These are phyloP conservation scores for Dione juno DNA, from an alignment of 2,888 invertebrate genomes.

Conservation along the genomic window DNA sequence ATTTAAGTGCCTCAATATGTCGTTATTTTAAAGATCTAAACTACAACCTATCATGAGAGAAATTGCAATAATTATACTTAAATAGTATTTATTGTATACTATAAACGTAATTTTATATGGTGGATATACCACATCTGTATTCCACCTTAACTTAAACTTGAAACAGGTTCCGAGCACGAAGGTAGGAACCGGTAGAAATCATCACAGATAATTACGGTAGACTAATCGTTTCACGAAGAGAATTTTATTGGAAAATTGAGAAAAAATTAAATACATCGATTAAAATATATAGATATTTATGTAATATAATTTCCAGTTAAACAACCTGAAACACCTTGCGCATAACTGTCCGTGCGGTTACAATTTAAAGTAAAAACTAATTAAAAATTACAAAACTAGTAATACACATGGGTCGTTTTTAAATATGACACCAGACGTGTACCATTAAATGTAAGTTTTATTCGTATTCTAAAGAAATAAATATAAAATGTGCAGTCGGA, in stretches of 20 bases:
- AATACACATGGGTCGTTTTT: background rate
- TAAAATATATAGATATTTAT: constrained; percentile 12
- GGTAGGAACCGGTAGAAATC: constrained; percentile 78
- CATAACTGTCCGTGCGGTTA: background rate
- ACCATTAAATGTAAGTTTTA: constrained; percentile 15
- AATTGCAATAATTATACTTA: background rate
- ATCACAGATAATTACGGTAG: constrained; percentile 76
- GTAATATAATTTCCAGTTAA: constrained; percentile 19
- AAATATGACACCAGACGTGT: background rate
- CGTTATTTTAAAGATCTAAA: background rate
- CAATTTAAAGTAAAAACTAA: background rate
- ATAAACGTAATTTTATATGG: constrained; percentile 18
- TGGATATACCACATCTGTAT: constrained; percentile 43
- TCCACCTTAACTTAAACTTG: constrained; percentile 65
- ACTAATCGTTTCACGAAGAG: constrained; percentile 68
- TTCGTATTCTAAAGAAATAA: background rate
- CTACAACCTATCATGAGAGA: background rate
- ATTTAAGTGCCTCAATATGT: background rate
- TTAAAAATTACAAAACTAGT: background rate
- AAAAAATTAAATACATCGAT: constrained; percentile 45
- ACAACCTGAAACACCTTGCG: background rate
- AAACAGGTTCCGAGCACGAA: constrained; percentile 77
- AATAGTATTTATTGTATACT: constrained; percentile 10
- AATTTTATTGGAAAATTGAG: constrained; percentile 51
- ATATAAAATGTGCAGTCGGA: constrained; percentile 39